phyloP scores from a whole-genome alignment of 2,113 vertebrate species.

The Ageneiosus marmoratus region DNA sequence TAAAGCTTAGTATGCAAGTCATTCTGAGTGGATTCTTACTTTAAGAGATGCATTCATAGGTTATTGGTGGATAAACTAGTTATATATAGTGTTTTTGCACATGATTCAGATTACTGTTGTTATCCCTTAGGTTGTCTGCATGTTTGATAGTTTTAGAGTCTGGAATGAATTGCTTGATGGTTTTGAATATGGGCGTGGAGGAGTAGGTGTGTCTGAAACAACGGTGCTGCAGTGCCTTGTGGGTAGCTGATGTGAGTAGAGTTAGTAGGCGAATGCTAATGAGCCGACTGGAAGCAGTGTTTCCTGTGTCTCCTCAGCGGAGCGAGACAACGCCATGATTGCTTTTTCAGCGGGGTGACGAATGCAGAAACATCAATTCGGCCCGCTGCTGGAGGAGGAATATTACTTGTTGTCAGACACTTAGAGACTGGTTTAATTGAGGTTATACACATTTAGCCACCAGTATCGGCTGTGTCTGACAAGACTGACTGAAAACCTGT shows the following conservation, averaged over 20 bases:
- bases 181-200: slow-evolving; percentile 20
- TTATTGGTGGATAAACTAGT: background rate
- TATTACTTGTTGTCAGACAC: slow-evolving; percentile 79
- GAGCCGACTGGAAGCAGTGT: slow-evolving; percentile 48
- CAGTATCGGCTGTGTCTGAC: slow-evolving; percentile 69
- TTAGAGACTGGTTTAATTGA: slow-evolving; percentile 76
- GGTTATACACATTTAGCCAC: slow-evolving; percentile 73
- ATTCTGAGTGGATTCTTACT: background rate
- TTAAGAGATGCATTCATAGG: background rate
- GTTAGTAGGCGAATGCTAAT: slow-evolving; percentile 46
- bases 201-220: slow-evolving; percentile 31
- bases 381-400: slow-evolving; percentile 68
- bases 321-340: slow-evolving; percentile 72
- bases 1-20: background rate
- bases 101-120: background rate
- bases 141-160: slow-evolving; percentile 18
- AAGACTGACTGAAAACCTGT: slow-evolving; percentile 69
- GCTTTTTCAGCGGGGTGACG: slow-evolving; percentile 72
- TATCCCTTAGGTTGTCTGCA: background rate
- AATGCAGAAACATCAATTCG: slow-evolving; percentile 76
- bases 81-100: background rate
- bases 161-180: slow-evolving; percentile 1
- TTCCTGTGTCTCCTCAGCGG: slow-evolving; percentile 52
- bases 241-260: slow-evolving; percentile 4
- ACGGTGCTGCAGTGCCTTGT: background rate